Evolutionary conservation across 2,888 invertebrate species (phyloP), one percentile per base, ranked within the genome.

Genomic region (Octodonta nipae): DNA sequence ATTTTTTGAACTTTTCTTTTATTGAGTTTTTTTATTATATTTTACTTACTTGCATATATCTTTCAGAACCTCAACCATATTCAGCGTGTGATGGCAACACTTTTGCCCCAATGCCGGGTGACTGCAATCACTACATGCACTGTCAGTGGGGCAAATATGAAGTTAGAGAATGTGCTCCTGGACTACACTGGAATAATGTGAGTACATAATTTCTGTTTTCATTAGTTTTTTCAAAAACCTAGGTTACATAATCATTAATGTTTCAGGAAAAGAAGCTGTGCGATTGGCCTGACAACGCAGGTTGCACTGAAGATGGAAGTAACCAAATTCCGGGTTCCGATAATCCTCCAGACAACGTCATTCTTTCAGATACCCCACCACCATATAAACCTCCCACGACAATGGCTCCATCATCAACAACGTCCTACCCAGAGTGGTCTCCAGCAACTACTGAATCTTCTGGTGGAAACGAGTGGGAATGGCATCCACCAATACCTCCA

Each of bases 81-180:
- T 63, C 67, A 28, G 57, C 63, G 0, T 74, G 81, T 52, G 65
- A 71, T 37, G 74, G 69, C 29, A 77, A 77, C n/a, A 60, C 68
- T 35, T 79, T 75, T 46, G 69, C 76, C 0, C 58, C 70, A 1
- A 66, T 75, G 43, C 75, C 78, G 1, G 69, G 70, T 0, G 78
- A 85, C 49, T 87, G 87, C 50, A 66, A 66, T 1, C 73, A 76
- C 32, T 87, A 84, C 52, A 66, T 76, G 38, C 75, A 79, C 40
- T 88, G 88, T 46, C 63, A 84, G 11, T 85, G 84, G 71, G 83
- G 83, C 16, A 75, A 77, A 48, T 76, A 74, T 36, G 74, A 82
- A 53, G 68, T 73, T 11, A 78, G 75, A 46, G 63, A 73, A 8
- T 88, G 87, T 55, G 71, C 74, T 24, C 67, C 73, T 5, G 80